These are phyloP conservation scores for Meliscaeva auricollis DNA, from an alignment of 2,888 invertebrate genomes.

Conservation along the genomic window DNA sequence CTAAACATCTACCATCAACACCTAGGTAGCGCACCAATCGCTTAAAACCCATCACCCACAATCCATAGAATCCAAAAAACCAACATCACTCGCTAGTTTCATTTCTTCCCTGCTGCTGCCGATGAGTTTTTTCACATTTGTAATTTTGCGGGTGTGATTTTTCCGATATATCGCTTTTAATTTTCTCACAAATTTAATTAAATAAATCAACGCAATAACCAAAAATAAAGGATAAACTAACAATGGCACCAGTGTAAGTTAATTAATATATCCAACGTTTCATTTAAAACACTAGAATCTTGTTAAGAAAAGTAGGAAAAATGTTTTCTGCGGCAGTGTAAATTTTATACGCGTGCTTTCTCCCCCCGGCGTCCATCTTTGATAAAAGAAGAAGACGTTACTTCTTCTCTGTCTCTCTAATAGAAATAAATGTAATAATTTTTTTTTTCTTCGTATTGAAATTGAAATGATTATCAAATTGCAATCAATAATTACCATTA, in stretches of 20 bases:
- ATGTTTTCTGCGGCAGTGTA: conserved; percentile 54
- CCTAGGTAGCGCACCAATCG: conserved; percentile 20
- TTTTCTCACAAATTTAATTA: conserved; percentile 48
- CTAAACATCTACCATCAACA: conserved; percentile 1
- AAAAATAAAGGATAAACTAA: conserved; percentile 56
- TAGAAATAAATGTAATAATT: conserved; percentile 25
- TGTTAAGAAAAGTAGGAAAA: conserved; percentile 40
- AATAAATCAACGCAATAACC: conserved; percentile 47
- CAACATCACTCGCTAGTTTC: conserved; percentile 62
- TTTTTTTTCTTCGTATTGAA: neutral
- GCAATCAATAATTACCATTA: conserved; percentile 66
- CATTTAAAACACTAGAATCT: conserved; percentile 40
- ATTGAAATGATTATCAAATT: conserved; percentile 62
- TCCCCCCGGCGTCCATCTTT: conserved; percentile 78
- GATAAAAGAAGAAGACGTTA: conserved; percentile 16
- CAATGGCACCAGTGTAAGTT: conserved; percentile 80
- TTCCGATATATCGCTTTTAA: conserved; percentile 50
- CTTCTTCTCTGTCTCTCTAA: conserved; percentile 51
- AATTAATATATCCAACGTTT: conserved; percentile 22
- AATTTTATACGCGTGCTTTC: conserved; percentile 77
- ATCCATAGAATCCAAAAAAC: conserved; percentile 67
- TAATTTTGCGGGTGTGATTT: conserved; percentile 74
- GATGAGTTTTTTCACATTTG: conserved; percentile 69
- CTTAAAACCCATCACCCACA: neutral
- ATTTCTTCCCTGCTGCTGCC: conserved; percentile 62